Evolutionary conservation across 1,140 invertebrate species (phyloP).

Genomic region (Ladona fulva): DNA sequence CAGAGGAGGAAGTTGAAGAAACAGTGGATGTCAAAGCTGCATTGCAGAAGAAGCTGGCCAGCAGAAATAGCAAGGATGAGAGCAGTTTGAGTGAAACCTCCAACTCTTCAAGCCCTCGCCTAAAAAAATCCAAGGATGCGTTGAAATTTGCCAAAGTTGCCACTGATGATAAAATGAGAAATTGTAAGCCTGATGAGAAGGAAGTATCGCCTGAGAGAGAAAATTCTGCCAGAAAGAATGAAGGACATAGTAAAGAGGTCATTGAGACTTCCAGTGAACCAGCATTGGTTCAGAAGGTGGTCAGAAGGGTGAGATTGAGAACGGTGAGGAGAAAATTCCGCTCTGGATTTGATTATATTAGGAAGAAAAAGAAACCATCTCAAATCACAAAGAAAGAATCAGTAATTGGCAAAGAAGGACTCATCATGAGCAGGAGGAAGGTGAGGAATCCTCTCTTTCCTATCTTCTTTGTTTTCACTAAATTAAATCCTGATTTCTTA

Average conservation of each 20-base stretch:
- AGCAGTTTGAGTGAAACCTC: background rate
- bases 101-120: background rate
- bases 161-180: background rate
- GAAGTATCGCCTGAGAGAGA: constrained; percentile 35
- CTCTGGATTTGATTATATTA: constrained; percentile 76
- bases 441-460: background rate
- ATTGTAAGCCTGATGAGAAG: constrained; percentile 28
- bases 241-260: constrained; percentile 16
- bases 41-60: background rate
- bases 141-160: background rate
- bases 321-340: constrained; percentile 51
- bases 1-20: constrained; percentile 25
- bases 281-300: constrained; percentile 20
- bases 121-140: background rate
- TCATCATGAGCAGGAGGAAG: constrained; percentile 32
- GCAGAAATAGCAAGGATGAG: background rate
- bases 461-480: too few relatives aligned
- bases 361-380: constrained; percentile 68
- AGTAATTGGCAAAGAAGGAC: background rate
- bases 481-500: too few relatives aligned
- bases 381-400: constrained; percentile 22
- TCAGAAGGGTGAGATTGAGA: constrained; percentile 37
- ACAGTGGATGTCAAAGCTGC: constrained; percentile 21
- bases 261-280: constrained; percentile 15
- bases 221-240: constrained; percentile 20